These are phyloP conservation scores for Sarcophaga caerulescens DNA, from an alignment of 2,888 invertebrate genomes.

Conservation along the genomic window DNA sequence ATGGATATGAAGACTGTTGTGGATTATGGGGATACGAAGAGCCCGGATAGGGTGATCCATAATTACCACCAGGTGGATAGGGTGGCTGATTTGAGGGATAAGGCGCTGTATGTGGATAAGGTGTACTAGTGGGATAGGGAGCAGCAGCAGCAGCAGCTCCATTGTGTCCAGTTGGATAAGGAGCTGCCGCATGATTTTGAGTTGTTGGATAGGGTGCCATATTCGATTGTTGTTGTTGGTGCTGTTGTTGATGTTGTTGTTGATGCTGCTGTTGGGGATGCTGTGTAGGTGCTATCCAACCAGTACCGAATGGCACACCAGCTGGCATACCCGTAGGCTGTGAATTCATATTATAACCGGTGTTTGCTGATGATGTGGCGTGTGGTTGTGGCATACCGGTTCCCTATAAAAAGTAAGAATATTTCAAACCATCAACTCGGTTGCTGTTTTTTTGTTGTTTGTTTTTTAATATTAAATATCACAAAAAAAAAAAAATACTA, in stretches of 20 bases:
- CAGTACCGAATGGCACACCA: slow-evolving; percentile 79
- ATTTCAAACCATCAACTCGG: slow-evolving; percentile 47
- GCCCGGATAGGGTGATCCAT: slow-evolving; percentile 71
- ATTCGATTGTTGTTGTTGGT: slow-evolving; percentile 49
- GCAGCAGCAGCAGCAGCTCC: not conserved
- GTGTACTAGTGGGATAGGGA: slow-evolving; percentile 52
- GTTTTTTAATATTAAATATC: not conserved
- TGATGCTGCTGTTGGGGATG: slow-evolving; percentile 73
- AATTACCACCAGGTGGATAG: slow-evolving; percentile 59
- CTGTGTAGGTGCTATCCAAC: slow-evolving; percentile 76
- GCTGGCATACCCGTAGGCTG: slow-evolving; percentile 67
- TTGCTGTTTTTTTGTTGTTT: slow-evolving; percentile 28
- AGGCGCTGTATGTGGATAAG: slow-evolving; percentile 64
- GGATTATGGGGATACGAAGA: slow-evolving; percentile 72
- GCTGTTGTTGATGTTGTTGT: slow-evolving; percentile 67
- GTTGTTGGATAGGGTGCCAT: slow-evolving; percentile 67
- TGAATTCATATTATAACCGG: slow-evolving; percentile 70
- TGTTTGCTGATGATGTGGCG: slow-evolving; percentile 69
- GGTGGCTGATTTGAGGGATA: slow-evolving; percentile 69
- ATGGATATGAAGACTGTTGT: slow-evolving; percentile 66
- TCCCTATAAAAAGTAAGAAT: slow-evolving; percentile 78
- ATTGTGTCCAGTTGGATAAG: slow-evolving; percentile 42
- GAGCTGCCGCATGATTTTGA: slow-evolving; percentile 37
- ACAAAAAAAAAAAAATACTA: not conserved
- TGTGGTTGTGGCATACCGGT: slow-evolving; percentile 79